Conservation (phyloP, 2,797 vertebrate species). For the Salarias fasciatus region DNA sequence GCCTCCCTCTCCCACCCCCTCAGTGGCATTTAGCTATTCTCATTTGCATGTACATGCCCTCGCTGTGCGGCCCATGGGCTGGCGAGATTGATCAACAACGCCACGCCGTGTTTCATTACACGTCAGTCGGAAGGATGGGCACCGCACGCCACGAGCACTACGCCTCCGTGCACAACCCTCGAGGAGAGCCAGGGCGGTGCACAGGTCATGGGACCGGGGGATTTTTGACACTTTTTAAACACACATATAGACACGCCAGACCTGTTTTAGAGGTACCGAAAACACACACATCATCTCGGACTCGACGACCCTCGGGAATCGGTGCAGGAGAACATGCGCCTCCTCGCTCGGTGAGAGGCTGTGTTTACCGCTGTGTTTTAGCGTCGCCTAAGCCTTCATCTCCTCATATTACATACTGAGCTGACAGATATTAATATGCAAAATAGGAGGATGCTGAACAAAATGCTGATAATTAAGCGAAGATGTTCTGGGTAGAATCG, state of each 20-base stretch:
- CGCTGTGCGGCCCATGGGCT: conserved; percentile 90
- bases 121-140: conserved; percentile 74
- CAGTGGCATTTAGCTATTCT: conserved; percentile 93
- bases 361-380: conserved; percentile 46
- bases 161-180: conserved; percentile 25
- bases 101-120: conserved; percentile 93
- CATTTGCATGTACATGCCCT: conserved; percentile 99
- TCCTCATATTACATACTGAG: conserved; percentile 66
- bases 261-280: conserved; percentile 54
- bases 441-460: conserved; percentile 85
- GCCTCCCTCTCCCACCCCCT: conserved; percentile 81
- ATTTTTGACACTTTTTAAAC: conserved; percentile 46
- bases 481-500: conserved; percentile 84
- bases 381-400: conserved; percentile 61
- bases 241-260: conserved; percentile 53
- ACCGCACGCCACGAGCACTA: conserved; percentile 48
- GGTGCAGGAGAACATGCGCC: conserved; percentile 26
- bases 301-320: conserved; percentile 42
- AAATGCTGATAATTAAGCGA: conserved; percentile 89
- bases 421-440: conserved; percentile 87
- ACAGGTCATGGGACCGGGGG: conserved; percentile 3
- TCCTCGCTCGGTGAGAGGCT: conserved; percentile 32
- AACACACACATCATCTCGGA: conserved; percentile 57
- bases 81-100: conserved; percentile 95
- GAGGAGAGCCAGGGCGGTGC: conserved; percentile 21